Percentiles rank a stretch among this genome's conserved stretches.
phyloP scores from a whole-genome alignment of 2,888 invertebrate genomes.

The Tanytarsus gracilentus region DNA sequence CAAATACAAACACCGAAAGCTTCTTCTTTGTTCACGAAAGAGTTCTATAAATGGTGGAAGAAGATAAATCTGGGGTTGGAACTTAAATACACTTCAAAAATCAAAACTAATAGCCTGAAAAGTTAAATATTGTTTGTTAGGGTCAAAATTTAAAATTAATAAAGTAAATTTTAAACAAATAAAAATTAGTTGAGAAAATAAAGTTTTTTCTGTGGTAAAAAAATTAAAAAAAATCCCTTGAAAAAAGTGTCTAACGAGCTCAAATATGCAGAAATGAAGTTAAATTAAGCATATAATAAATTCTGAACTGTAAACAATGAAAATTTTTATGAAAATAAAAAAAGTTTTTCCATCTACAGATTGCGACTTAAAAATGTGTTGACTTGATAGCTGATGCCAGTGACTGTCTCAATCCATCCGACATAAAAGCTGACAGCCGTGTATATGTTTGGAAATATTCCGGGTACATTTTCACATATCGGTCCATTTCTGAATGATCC shows the following conservation, averaged over 20 bases:
- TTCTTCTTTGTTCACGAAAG: too few relatives aligned
- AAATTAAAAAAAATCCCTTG: too few relatives aligned
- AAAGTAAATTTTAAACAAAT: too few relatives aligned
- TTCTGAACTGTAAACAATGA: background rate
- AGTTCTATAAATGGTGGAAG: background rate
- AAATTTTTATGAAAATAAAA: background rate
- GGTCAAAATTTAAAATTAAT: too few relatives aligned
- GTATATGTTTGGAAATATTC: background rate
- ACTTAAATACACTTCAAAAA: too few relatives aligned
- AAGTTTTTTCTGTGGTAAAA: too few relatives aligned
- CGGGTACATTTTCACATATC: background rate
- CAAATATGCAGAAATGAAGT: background rate
- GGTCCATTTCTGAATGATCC: background rate
- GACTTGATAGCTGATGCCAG: background rate
- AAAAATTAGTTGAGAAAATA: too few relatives aligned
- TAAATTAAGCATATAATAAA: too few relatives aligned
- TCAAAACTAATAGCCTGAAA: too few relatives aligned
- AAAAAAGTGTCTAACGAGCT: too few relatives aligned
- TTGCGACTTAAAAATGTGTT: slow-evolving; percentile 6
- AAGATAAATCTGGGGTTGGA: background rate
- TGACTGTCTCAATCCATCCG: background rate
- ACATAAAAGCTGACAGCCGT: background rate
- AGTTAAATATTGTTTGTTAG: too few relatives aligned
- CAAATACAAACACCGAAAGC: background rate
- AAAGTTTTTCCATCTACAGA: background rate